phyloP scores from a whole-genome alignment of 2,888 invertebrate genomes.

The Theretra japonica region DNA sequence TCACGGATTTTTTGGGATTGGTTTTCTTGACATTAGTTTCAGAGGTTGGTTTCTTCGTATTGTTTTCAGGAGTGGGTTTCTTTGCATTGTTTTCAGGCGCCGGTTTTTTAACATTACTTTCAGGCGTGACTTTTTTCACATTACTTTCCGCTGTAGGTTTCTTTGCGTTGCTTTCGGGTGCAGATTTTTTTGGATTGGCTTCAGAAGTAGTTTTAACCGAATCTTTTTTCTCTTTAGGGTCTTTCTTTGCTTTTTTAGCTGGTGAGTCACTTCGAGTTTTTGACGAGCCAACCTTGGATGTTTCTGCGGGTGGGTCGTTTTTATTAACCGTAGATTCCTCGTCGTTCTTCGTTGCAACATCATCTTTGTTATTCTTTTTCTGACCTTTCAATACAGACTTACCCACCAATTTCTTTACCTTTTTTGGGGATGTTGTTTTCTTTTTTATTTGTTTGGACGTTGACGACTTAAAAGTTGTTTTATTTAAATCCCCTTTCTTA shows the following conservation, averaged over 20 bases:
- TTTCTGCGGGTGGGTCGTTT: constrained; percentile 57
- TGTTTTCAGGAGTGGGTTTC: neutral
- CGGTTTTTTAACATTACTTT: neutral
- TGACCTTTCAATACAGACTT: constrained; percentile 63
- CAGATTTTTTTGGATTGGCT: constrained; percentile 52
- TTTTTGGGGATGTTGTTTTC: constrained; percentile 65
- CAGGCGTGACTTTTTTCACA: neutral
- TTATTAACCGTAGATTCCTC: constrained; percentile 54
- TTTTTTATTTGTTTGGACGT: constrained; percentile 64
- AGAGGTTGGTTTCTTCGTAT: neutral
- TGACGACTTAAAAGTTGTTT: constrained; percentile 67
- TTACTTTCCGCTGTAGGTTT: neutral
- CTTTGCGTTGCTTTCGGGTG: neutral
- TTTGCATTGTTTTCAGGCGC: neutral
- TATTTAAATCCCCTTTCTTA: constrained; percentile 75
- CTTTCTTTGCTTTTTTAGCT: constrained; percentile 69
- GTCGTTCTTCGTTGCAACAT: constrained; percentile 56
- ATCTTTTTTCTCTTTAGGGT: constrained; percentile 72
- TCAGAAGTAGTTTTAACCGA: constrained; percentile 57
- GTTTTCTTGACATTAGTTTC: neutral
- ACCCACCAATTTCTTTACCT: constrained; percentile 63
- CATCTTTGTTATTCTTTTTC: constrained; percentile 67
- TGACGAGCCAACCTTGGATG: constrained; percentile 57
- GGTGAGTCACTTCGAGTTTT: constrained; percentile 66
- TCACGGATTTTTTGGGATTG: constrained; percentile 55